These are phyloP conservation scores for Sebastes oblongus DNA, from an alignment of 2,797 vertebrate species.

Conservation along the genomic window DNA sequence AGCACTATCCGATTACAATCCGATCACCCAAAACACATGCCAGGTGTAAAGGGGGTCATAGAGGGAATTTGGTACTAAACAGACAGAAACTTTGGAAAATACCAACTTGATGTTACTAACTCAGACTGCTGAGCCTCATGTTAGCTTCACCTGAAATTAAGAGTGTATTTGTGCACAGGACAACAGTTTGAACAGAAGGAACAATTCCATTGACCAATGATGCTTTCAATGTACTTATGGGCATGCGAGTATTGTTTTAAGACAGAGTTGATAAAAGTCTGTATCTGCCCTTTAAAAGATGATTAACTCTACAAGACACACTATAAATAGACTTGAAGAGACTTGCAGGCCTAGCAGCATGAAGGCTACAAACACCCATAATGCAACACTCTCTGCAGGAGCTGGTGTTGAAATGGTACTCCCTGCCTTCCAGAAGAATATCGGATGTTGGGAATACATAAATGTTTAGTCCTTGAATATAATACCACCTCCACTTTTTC, in stretches of 20 bases:
- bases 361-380: not conserved
- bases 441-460: not conserved
- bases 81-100: not conserved
- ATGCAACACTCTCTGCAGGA: not conserved
- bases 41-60: no score
- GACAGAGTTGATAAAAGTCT: not conserved
- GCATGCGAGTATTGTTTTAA: no score
- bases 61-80: no score
- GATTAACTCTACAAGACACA: not conserved
- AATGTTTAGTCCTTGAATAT: not conserved
- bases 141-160: not conserved
- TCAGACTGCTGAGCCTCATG: not conserved
- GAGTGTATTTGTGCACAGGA: not conserved
- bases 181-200: not conserved
- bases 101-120: not conserved
- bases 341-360: not conserved
- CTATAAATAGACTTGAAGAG: not conserved
- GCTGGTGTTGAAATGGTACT: not conserved
- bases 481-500: not conserved
- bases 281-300: not conserved
- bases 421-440: not conserved
- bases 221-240: not conserved
- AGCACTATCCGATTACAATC: fast-evolving
- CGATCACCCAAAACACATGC: no score
- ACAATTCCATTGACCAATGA: not conserved